Percentiles rank a stretch among this genome's conserved stretches.
Evolutionary conservation across 1,140 invertebrate species (phyloP).

Genomic region (Watersipora subatra): DNA sequence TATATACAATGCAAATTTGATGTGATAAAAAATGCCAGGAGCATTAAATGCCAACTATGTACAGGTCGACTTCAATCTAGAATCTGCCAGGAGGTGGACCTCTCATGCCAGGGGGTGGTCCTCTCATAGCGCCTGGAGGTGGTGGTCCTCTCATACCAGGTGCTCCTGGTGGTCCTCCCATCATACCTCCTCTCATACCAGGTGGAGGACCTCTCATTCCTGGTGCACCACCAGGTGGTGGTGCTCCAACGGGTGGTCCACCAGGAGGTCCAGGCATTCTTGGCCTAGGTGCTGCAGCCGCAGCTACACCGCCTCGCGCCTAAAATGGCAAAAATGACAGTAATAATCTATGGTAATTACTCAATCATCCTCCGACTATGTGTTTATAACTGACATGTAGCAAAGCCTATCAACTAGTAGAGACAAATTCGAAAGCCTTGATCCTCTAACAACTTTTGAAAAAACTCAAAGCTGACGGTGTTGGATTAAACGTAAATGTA

Average conservation of each 20-base stretch:
- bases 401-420: neutral
- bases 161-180: conserved; percentile 21
- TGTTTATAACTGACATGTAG: neutral
- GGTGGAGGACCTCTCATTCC: conserved; percentile 5
- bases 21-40: no score
- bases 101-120: conserved; percentile 14
- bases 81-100: conserved; percentile 12
- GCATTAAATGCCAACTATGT: no score
- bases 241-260: neutral
- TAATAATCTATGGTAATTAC: neutral
- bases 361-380: neutral
- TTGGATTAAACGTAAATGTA: neutral
- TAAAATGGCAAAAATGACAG: neutral
- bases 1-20: no score
- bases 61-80: no score
- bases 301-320: neutral
- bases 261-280: neutral
- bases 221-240: no score
- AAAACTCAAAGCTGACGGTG: neutral
- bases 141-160: conserved; percentile 43
- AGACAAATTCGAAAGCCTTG: neutral
- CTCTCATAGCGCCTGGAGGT: conserved; percentile 48
- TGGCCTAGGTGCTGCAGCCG: neutral
- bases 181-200: conserved; percentile 14
- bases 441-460: neutral